phyloP scores from a whole-genome alignment of 2,113 vertebrate genomes.

The Grantiella picta region DNA sequence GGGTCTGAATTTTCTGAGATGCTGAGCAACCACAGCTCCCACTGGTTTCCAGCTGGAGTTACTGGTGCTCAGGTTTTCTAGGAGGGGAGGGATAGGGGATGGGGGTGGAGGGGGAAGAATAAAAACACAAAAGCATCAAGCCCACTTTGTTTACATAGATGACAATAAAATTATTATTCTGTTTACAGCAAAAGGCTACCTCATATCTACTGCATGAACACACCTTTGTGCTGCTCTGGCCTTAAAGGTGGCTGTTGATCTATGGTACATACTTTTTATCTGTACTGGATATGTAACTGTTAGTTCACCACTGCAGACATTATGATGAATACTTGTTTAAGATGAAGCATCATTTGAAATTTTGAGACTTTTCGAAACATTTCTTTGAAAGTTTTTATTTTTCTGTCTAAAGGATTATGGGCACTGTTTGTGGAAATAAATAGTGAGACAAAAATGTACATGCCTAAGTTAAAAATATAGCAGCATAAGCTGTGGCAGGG shows the following conservation, averaged over 20 bases:
- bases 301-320: constrained; percentile 50
- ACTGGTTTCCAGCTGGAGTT: background rate
- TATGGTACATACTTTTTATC: constrained; percentile 75
- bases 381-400: constrained; percentile 50
- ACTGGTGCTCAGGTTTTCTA: constrained; percentile 8
- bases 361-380: constrained; percentile 45
- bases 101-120: background rate
- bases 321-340: constrained; percentile 51
- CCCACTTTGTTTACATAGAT: constrained; percentile 74
- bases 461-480: background rate
- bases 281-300: constrained; percentile 37
- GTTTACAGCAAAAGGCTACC: constrained; percentile 99
- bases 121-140: constrained; percentile 33
- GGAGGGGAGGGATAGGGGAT: background rate
- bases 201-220: constrained; percentile 84
- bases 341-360: constrained; percentile 59
- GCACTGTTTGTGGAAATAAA: constrained; percentile 34
- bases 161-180: constrained; percentile 73
- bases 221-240: constrained; percentile 77
- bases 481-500: background rate
- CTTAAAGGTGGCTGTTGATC: constrained; percentile 72
- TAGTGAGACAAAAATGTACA: background rate
- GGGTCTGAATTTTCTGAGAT: constrained; percentile 47
- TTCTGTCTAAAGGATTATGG: constrained; percentile 48
- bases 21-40: constrained; percentile 10